Percentiles rank a stretch among this genome's conserved stretches.
These are phyloP conservation scores for Rhynchomys soricoides DNA, from an alignment of 2,113 vertebrate species.

Conservation along the genomic window DNA sequence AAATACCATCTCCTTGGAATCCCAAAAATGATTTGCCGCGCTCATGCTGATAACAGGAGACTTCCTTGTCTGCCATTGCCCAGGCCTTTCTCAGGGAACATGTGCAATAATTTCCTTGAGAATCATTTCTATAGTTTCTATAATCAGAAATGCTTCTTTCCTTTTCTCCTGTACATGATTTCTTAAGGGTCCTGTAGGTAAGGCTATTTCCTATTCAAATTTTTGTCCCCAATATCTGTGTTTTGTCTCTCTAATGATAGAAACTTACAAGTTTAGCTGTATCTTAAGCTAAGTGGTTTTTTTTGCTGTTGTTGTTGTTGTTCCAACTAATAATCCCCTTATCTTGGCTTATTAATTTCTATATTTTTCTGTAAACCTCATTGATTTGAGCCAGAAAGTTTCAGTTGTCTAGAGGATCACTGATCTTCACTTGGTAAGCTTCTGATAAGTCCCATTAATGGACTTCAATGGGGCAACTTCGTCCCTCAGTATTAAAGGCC, in stretches of 20 bases:
- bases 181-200: rapidly evolving
- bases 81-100: background rate
- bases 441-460: background rate
- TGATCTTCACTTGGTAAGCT: too few species aligned
- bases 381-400: background rate
- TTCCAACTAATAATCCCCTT: background rate
- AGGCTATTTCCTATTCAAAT: background rate
- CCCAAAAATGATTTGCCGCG: background rate
- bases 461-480: background rate
- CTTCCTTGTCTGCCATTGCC: background rate
- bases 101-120: background rate
- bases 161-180: background rate
- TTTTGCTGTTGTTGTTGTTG: too few species aligned
- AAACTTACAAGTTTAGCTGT: background rate
- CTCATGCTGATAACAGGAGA: background rate
- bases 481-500: background rate
- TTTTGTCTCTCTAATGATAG: background rate
- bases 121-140: background rate
- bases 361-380: background rate
- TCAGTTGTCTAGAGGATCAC: background rate
- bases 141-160: background rate
- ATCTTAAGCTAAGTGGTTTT: background rate
- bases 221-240: too few species aligned
- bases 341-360: background rate
- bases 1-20: background rate